A percentile compares a stretch with the other conserved stretches of the same genome.
These are phyloP conservation scores for Amorpha juglandis DNA, from an alignment of 2,888 invertebrate genomes.

Conservation along the genomic window DNA sequence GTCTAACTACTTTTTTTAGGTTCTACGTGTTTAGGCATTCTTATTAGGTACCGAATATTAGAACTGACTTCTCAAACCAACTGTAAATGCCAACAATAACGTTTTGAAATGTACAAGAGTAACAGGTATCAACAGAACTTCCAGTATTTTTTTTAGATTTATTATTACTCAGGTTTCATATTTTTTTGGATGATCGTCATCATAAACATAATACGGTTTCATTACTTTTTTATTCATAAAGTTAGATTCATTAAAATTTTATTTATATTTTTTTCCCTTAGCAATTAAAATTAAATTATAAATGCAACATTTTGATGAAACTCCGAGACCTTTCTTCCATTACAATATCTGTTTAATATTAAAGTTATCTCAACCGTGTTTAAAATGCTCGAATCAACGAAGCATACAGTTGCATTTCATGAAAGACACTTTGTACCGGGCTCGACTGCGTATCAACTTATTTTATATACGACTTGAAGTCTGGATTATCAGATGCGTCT, in stretches of 20 bases:
- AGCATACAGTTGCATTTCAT: constrained; percentile 21
- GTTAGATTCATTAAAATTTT: not conserved
- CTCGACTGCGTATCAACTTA: constrained; percentile 12
- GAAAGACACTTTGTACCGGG: constrained; percentile 16
- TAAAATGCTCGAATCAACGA: constrained; percentile 10
- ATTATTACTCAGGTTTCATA: no score
- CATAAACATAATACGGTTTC: not conserved
- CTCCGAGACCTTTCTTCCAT: constrained; percentile 19
- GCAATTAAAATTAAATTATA: constrained; percentile 1
- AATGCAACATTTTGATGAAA: not conserved
- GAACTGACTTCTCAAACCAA: no score
- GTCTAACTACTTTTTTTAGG: no score
- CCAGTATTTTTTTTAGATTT: no score
- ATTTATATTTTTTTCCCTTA: not conserved
- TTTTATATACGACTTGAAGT: constrained; percentile 12
- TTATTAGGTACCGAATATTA: no score
- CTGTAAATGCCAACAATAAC: no score
- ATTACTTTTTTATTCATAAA: not conserved
- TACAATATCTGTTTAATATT: constrained; percentile 20
- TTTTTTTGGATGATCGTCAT: not conserved
- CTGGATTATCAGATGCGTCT: constrained; percentile 10
- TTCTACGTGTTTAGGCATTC: no score
- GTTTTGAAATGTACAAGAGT: no score
- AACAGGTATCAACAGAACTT: no score
- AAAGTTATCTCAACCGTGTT: constrained; percentile 10